Base-by-base conservation (phyloP, 2,797 vertebrate species). In the Gymnoscopelus microlampas region DNA sequence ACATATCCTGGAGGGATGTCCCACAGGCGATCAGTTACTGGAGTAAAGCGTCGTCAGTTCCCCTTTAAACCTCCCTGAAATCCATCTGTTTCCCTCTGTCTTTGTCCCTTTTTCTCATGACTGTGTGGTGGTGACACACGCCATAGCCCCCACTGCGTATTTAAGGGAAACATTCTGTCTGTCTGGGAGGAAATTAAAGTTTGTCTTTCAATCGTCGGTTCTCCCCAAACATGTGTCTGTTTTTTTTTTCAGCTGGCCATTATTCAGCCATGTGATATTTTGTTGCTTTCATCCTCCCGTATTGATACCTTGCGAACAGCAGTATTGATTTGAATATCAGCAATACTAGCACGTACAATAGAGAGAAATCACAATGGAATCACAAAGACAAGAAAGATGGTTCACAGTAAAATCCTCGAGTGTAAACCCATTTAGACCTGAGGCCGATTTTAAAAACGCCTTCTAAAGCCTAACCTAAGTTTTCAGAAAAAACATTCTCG, bases 41-140 rank as follows among this genome's bases (percentile, higher is more conserved):
- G 54, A 71, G 69, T 63, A 57, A 57, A 78, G 55, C 0, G 12
- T 11, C 53, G 32, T 69, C 76, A 68, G 65, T 74, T 44, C 74
- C 88, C 75, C 60, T 3, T 19, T 54, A 63, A 70, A 74, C 54
- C 74, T 63, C 53, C 66, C 54, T 64, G 66, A 58, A 67, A 75
- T 63, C 71, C 71, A 85, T 86, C 80, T 88, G 73, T 83, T 74
- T 86, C 78, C 83, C 70, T 71, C 56, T 71, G 39, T 71, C 54
- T 70, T 24, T 23, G 66, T 81, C 73, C 39, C 39, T 79, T 26
- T 66, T 47, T 76, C 70, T 73, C 48, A 61, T 47, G 54, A n/a
- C 58, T 50, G 29, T 50, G 54, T 57, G 66, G 80, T 74, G 65
- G 80, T 74, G 74, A 85, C 78, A 80, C 61, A 44, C 68, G 76